Evolutionary conservation across 2,113 vertebrate species (phyloP).

Genomic region (Hemichromis elongatus): DNA sequence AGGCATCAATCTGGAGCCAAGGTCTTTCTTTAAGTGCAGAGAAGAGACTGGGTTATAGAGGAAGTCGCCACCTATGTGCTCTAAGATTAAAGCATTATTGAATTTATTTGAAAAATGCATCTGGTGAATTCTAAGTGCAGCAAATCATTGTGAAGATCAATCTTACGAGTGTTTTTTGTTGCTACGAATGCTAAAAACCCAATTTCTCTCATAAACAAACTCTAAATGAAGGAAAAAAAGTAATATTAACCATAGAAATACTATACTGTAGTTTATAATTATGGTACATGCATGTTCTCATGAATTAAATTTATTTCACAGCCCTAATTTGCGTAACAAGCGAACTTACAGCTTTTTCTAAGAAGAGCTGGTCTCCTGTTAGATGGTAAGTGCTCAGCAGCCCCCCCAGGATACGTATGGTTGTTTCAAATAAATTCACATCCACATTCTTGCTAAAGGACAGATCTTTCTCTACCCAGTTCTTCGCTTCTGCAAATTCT

Average conservation of each 20-base stretch:
- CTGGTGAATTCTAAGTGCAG: neutral
- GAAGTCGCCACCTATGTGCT: neutral
- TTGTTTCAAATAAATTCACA: constrained; percentile 97
- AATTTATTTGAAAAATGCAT: neutral
- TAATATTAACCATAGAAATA: neutral
- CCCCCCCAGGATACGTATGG: constrained; percentile 90
- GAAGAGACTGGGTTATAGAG: neutral
- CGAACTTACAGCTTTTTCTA: constrained; percentile 88
- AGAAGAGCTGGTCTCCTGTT: constrained; percentile 83
- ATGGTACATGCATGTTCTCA: neutral
- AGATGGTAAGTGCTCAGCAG: constrained; percentile 92
- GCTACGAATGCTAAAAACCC: neutral
- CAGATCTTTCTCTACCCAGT: constrained; percentile 84
- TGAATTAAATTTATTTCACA: neutral
- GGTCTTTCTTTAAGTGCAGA: constrained; percentile 78
- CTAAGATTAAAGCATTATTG: neutral
- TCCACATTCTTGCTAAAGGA: constrained; percentile 87
- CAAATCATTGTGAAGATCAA: neutral
- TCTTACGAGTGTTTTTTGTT: neutral
- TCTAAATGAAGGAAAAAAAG: neutral
- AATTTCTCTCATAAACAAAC: neutral
- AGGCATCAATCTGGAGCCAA: constrained; percentile 89
- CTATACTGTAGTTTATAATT: neutral
- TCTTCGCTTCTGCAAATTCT: constrained; percentile 89
- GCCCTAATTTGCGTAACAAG: neutral